Evolutionary conservation across 2,797 vertebrate species (phyloP).

Genomic region (Urosaurus nigricauda): DNA sequence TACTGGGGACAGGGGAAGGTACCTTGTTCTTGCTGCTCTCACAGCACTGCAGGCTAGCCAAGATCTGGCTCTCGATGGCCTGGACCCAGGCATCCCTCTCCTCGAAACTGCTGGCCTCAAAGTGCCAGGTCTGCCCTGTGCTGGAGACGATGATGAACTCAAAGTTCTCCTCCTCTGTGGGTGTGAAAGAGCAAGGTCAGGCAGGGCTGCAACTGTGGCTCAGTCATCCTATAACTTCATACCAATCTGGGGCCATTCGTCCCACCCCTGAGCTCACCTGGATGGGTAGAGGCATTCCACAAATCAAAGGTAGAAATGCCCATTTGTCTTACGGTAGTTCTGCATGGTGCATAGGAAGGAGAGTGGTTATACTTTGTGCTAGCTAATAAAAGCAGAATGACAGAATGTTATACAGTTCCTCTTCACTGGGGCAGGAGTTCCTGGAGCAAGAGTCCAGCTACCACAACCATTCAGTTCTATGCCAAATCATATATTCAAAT

Average conservation of each 20-base stretch:
- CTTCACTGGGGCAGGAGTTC: not conserved
- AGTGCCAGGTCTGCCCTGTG: slow-evolving; percentile 97
- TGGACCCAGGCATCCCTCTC: slow-evolving; percentile 95
- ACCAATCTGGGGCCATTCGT: not conserved
- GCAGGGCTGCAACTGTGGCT: not conserved
- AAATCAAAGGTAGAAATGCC: not conserved
- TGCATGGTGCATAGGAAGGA: not conserved
- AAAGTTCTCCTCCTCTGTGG: slow-evolving; percentile 91
- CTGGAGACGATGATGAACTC: slow-evolving; percentile 97
- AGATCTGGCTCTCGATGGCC: slow-evolving; percentile 96
- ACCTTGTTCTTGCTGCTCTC: slow-evolving; percentile 97
- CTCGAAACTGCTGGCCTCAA: slow-evolving; percentile 93
- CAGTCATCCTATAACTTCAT: not conserved
- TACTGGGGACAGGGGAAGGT: not conserved
- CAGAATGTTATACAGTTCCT: too few species aligned
- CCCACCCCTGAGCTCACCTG: not conserved
- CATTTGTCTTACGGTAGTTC: not conserved
- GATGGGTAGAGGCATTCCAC: slow-evolving; percentile 16
- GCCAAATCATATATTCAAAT: not conserved
- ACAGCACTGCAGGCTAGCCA: slow-evolving; percentile 95
- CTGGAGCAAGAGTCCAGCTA: not conserved
- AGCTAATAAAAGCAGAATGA: too few species aligned
- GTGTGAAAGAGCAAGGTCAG: slow-evolving; percentile 30
- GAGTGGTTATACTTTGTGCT: too few species aligned
- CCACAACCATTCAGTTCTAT: not conserved